These are phyloP conservation scores for Coracias cyanogaster DNA, from an alignment of 2,797 vertebrate genomes.

Conservation along the genomic window DNA sequence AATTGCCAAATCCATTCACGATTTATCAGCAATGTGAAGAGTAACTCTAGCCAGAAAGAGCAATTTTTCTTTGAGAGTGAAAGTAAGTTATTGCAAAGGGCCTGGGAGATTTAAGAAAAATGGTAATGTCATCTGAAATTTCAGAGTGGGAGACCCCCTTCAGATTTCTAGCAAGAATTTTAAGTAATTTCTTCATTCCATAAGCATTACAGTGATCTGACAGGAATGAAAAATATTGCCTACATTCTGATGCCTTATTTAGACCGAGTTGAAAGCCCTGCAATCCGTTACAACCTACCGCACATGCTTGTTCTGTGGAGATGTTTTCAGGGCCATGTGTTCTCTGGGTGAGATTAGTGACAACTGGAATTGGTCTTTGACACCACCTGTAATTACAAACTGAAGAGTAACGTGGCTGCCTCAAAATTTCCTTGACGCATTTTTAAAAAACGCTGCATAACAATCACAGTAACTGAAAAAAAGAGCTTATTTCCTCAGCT, in stretches of 20 bases:
- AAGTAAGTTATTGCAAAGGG: background rate
- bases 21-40: conserved; percentile 63
- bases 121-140: conserved; percentile 2
- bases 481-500: background rate
- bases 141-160: background rate
- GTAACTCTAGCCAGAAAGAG: conserved; percentile 8
- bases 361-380: background rate
- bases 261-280: background rate
- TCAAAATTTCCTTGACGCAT: background rate
- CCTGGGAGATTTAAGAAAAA: conserved; percentile 40
- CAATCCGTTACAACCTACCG: background rate
- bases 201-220: background rate
- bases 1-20: conserved; percentile 39
- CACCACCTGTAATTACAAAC: background rate
- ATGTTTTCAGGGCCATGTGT: background rate
- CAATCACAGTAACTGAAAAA: background rate
- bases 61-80: conserved; percentile 51
- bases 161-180: conserved; percentile 7
- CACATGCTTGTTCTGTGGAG: background rate
- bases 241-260: background rate
- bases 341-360: background rate
- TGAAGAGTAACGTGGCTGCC: background rate
- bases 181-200: conserved; percentile 10
- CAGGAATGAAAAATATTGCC: background rate
- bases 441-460: background rate